Evolutionary conservation across 2,888 invertebrate genomes (phyloP), one percentile per base, ranked within the genome.

Genomic region (Platycheirus albimanus): DNA sequence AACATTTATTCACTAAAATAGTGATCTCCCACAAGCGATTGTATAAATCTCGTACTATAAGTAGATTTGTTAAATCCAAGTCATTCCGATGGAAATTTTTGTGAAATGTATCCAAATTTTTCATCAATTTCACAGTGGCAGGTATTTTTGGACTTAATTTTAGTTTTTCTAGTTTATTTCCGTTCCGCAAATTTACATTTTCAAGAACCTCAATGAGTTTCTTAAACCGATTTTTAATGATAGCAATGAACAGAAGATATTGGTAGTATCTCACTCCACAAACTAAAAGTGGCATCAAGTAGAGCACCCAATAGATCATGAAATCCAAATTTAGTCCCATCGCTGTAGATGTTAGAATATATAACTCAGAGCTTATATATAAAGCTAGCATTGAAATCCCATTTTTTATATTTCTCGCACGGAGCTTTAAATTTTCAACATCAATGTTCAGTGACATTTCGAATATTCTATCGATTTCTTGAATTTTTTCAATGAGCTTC

Each of bases 241-340:
- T 86, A 4, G 72, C 76, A 0, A 90, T 83, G 11, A 83, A 69
- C 2, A 86, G 85, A n/a, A 87, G 87, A 49, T 89, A 88, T 86
- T 90, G 91, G 80, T 88, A 89, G 70, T 90, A 90, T 15, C 89
- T 86, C 47, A 89, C 2, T 1, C 88, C 88, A 43, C 88, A 88
- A 6, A 88, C 85, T 0, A 88, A 19, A 28, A 88, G 70, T 0
- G 90, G 89, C 64, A 89, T 7, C 36, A 89, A 66, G 74, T 90
- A 89, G 52, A 86, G 78, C 11, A 89, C 38, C 88, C 89, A 89
- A 45, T 87, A 89, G 8, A 86, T 0, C 0, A 86, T 66, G n/a
- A 87, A 87, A 5, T 77, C 64, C 1, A 77, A 51, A 1, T 80
- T 64, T 0, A 72, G 10, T 5, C 28, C 43, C 0, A 86, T 8